Evolutionary conservation across 2,797 vertebrate genomes (phyloP).

Genomic region (Lacerta agilis): DNA sequence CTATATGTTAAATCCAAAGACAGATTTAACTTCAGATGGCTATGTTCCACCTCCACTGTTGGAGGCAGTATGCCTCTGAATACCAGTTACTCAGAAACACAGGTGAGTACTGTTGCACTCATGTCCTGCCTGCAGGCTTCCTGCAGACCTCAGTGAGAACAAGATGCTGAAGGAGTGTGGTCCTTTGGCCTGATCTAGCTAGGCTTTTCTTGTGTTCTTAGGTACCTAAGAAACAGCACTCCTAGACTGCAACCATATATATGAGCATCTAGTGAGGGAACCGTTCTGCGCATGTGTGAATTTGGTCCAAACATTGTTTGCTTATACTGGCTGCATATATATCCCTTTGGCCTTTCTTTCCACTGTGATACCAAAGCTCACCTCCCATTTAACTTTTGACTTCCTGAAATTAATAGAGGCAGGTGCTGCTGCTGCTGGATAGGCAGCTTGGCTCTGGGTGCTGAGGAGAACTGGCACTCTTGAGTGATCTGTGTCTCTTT

Average conservation of each 20-base stretch:
- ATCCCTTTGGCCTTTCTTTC: neutral
- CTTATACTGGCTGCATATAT: neutral
- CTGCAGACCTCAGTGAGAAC: no score
- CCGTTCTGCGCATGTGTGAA: neutral
- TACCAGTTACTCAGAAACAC: no score
- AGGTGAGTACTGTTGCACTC: no score
- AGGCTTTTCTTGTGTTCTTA: neutral
- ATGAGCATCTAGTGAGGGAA: neutral
- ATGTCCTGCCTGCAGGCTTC: no score
- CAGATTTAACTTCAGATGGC: neutral
- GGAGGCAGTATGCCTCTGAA: no score
- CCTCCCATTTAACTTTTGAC: neutral
- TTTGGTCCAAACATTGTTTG: neutral
- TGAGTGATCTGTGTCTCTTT: neutral
- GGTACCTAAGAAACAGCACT: neutral
- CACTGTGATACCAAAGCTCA: neutral
- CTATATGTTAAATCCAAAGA: neutral
- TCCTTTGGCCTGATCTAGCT: no score
- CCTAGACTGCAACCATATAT: neutral
- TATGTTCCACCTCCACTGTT: no score
- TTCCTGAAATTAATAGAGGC: neutral
- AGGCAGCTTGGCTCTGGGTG: neutral
- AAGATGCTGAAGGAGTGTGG: no score
- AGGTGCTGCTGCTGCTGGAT: neutral
- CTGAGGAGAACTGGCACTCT: neutral